Conservation (phyloP, 2,113 vertebrate genomes). For the Anguilla rostrata region DNA sequence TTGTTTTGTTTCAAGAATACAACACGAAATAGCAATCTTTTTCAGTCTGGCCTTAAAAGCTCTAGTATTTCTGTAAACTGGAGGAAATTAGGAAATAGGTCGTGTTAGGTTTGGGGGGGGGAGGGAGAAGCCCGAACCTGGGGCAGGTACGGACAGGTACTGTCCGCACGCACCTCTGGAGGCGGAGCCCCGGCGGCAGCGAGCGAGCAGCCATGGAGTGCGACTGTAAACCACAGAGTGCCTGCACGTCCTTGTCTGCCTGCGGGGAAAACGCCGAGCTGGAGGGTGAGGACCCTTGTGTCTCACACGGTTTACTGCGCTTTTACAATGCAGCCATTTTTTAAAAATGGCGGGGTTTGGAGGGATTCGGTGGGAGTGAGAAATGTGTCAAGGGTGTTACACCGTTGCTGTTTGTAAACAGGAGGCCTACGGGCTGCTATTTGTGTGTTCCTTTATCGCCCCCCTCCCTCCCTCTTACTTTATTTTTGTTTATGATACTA, state of each 20-base stretch:
- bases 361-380: neutral
- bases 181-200: neutral
- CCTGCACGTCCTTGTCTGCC: constrained; percentile 5
- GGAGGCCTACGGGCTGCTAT: no score
- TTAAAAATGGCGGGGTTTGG: neutral
- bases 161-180: neutral
- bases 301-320: neutral
- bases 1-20: neutral
- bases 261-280: constrained; percentile 6
- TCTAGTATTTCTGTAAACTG: neutral
- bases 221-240: constrained; percentile 46
- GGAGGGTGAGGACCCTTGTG: constrained; percentile 40
- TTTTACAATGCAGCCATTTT: neutral
- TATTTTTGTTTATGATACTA: no score
- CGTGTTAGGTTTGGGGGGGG: neutral
- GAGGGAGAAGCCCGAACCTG: neutral
- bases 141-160: neutral
- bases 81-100: neutral
- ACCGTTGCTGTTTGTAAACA: no score
- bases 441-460: no score
- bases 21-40: neutral
- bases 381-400: neutral
- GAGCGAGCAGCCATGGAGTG: constrained; percentile 55
- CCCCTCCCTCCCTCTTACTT: no score
- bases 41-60: neutral